These are phyloP conservation scores for Cydia splendana DNA, from an alignment of 1,140 invertebrate species.

Conservation along the genomic window DNA sequence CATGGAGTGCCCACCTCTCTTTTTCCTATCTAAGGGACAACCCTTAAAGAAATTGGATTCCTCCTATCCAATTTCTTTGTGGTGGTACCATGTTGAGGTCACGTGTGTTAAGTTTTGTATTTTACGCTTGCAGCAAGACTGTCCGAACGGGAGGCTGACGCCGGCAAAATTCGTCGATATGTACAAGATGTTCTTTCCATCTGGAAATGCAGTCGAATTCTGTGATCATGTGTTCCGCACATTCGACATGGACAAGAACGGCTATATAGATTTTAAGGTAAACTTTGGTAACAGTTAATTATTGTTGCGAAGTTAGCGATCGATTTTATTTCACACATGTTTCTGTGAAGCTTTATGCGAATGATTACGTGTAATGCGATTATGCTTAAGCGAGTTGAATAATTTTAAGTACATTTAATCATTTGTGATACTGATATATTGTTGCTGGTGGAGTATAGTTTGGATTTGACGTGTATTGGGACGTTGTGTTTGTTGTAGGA, in stretches of 20 bases:
- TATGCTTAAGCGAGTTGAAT: slow-evolving; percentile 35
- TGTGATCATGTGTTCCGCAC: slow-evolving; percentile 99
- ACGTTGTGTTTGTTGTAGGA: slow-evolving; percentile 85
- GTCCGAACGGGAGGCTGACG: slow-evolving; percentile 97
- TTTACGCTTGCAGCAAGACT: slow-evolving; percentile 95
- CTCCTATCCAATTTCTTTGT: neutral
- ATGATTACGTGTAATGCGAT: slow-evolving; percentile 36
- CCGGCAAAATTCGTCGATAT: slow-evolving; percentile 99
- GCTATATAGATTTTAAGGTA: slow-evolving; percentile 98
- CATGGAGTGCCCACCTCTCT: neutral
- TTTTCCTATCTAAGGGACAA: neutral
- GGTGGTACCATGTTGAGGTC: neutral
- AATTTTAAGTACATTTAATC: neutral
- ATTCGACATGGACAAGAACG: slow-evolving; percentile 99
- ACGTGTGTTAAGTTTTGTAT: slow-evolving; percentile 30
- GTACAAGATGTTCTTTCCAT: slow-evolving; percentile 99
- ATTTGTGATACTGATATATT: neutral
- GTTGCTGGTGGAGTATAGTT: neutral
- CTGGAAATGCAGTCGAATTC: slow-evolving; percentile 98
- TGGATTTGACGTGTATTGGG: slow-evolving; percentile 46
- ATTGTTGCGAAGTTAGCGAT: slow-evolving; percentile 8
- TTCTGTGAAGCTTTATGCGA: slow-evolving; percentile 39
- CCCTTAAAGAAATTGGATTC: too few relatives aligned
- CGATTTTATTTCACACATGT: slow-evolving; percentile 34
- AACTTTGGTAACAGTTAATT: slow-evolving; percentile 43